Percentiles rank a stretch among this genome's conserved stretches.
These are phyloP conservation scores for Pongo abelii DNA, from an alignment of 2,113 vertebrate genomes.

Conservation along the genomic window DNA sequence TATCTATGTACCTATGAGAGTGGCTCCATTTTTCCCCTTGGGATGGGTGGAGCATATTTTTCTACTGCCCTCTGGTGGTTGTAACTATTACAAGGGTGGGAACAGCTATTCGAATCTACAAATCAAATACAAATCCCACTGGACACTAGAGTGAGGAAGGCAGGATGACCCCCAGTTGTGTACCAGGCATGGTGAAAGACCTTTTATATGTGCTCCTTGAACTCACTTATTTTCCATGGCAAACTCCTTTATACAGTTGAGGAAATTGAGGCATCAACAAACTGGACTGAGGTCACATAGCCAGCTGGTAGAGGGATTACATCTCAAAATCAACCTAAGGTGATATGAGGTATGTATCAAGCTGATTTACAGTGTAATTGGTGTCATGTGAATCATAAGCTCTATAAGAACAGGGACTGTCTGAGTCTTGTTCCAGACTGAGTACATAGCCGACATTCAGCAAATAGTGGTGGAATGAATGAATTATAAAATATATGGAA, in stretches of 20 bases:
- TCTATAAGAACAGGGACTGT: neutral
- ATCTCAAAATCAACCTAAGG: neutral
- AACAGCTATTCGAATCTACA: too few species aligned
- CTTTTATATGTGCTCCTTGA: neutral
- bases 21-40: neutral
- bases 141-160: neutral
- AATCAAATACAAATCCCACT: neutral
- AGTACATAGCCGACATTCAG: neutral
- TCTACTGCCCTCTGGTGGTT: neutral
- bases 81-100: neutral
- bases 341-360: neutral
- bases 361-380: neutral
- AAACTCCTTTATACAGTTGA: neutral
- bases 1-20: neutral
- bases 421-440: neutral
- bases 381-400: neutral
- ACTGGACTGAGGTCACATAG: neutral
- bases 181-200: too few species aligned
- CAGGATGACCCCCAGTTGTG: neutral
- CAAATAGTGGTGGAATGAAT: neutral
- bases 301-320: neutral
- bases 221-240: neutral
- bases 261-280: neutral
- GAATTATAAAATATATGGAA: neutral
- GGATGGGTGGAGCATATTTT: neutral